A percentile compares a stretch with the other conserved stretches of the same genome.
phyloP scores from a whole-genome alignment of 1,140 invertebrate genomes.

The Lucilia cuprina region DNA sequence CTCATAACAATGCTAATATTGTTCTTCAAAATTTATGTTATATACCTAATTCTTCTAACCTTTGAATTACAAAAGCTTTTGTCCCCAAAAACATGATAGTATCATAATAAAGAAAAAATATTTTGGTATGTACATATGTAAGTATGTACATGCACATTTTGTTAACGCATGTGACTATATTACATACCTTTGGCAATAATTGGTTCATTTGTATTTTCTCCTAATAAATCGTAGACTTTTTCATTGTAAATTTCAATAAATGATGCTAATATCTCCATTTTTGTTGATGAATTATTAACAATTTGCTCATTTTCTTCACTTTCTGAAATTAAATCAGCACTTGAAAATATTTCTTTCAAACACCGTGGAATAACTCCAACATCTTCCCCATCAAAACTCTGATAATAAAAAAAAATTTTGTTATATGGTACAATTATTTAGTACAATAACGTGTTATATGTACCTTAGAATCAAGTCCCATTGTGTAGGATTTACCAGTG shows the following conservation, averaged over 20 bases:
- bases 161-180: too few species aligned
- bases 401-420: conserved; percentile 22
- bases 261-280: conserved; percentile 64
- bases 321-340: neutral
- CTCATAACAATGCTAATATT: too few species aligned
- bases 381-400: conserved; percentile 39
- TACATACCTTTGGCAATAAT: conserved; percentile 78
- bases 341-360: conserved; percentile 43
- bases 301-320: neutral
- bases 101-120: too few species aligned
- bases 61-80: too few species aligned
- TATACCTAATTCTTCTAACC: too few species aligned
- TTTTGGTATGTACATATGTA: too few species aligned
- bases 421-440: neutral
- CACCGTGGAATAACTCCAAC: conserved; percentile 43
- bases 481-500: conserved; percentile 80
- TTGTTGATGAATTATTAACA: neutral
- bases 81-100: too few species aligned
- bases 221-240: conserved; percentile 79
- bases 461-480: conserved; percentile 78
- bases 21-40: too few species aligned
- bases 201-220: conserved; percentile 69
- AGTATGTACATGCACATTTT: too few species aligned
- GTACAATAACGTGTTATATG: neutral
- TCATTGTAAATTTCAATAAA: conserved; percentile 85